Percentiles rank a stretch among this genome's conserved stretches.
Evolutionary conservation across 92 coral and sea anemone genomes (phyloP).

Genomic region (Diadumene lineata): DNA sequence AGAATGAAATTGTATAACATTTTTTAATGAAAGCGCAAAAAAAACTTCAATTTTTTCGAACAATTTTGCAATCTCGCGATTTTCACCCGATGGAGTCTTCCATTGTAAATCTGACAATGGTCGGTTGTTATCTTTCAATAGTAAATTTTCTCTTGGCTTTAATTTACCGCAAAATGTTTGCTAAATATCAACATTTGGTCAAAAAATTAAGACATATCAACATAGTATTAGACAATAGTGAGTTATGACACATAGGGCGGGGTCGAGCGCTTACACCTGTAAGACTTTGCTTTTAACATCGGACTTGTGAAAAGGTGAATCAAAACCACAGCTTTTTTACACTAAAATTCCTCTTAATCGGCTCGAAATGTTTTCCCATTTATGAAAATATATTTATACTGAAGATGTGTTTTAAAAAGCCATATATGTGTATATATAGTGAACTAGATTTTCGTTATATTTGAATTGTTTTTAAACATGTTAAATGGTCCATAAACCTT

Average conservation of each 20-base stretch:
- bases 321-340: not conserved
- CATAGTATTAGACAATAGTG: not conserved
- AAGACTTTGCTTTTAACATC: constrained; percentile 2
- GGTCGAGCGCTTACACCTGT: constrained; percentile 29
- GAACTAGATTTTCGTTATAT: too few species aligned
- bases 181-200: constrained; percentile 6
- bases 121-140: not conserved
- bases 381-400: not conserved
- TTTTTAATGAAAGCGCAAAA: not conserved
- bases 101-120: not conserved
- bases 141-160: not conserved
- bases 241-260: constrained; percentile 21
- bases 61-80: too few species aligned
- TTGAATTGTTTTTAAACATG: too few species aligned
- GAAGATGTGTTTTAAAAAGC: too few species aligned
- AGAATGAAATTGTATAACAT: not conserved
- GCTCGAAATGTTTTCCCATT: not conserved
- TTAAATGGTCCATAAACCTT: too few species aligned
- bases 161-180: not conserved
- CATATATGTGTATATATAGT: too few species aligned
- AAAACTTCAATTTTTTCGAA: not conserved
- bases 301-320: not conserved
- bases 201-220: constrained; percentile 11
- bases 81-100: not conserved
- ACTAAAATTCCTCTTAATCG: not conserved